Evolutionary conservation across 2,888 invertebrate genomes (phyloP).

Genomic region (Spodoptera exigua): DNA sequence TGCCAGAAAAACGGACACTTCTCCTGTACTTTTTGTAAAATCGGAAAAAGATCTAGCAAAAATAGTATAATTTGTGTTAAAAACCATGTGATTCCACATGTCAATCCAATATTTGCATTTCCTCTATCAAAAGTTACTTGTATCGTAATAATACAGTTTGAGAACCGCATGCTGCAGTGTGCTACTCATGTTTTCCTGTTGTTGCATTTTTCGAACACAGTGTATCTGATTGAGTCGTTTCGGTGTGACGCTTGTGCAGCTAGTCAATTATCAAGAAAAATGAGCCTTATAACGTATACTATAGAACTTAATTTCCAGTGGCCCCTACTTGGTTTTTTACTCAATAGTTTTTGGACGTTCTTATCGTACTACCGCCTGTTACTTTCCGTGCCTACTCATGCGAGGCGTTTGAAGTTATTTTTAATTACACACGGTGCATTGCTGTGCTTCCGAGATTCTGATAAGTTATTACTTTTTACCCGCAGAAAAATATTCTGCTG

Average conservation of each 20-base stretch:
- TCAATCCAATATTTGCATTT: background rate
- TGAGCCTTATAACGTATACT: background rate
- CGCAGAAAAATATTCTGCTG: background rate
- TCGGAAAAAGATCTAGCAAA: conserved; percentile 30
- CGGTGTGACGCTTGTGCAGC: background rate
- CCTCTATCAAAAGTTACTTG: background rate
- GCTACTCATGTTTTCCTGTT: conserved; percentile 1
- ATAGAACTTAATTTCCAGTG: background rate
- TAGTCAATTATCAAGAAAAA: too few species aligned
- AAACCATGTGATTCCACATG: background rate
- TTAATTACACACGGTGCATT: background rate
- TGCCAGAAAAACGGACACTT: conserved; percentile 26
- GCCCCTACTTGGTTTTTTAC: too few species aligned
- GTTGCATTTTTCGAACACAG: background rate
- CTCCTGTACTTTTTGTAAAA: conserved; percentile 23
- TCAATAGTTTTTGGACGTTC: background rate
- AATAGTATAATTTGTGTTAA: conserved; percentile 7
- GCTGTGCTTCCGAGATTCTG: background rate
- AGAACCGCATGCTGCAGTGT: background rate
- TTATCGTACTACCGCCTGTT: background rate
- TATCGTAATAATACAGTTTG: conserved; percentile 21
- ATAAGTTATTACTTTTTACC: background rate
- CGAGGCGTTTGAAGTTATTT: background rate
- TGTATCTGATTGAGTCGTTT: background rate
- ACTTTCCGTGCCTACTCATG: background rate